Conservation (phyloP, 2,797 vertebrate species). For the Psittacula derbiana region DNA sequence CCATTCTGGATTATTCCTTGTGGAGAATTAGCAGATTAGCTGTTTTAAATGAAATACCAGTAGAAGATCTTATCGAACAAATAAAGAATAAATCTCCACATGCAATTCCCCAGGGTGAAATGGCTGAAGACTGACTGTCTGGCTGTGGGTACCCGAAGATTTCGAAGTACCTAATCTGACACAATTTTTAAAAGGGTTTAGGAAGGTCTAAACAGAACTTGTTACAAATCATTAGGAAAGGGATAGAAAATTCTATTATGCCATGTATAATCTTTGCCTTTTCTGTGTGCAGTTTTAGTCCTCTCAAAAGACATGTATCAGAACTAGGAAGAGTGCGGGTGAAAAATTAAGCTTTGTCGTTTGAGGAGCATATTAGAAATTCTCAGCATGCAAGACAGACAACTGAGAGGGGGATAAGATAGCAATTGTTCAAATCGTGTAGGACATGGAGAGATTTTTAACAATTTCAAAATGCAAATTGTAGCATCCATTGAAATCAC, state of each 20-base stretch:
- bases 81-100: neutral
- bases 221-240: neutral
- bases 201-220: neutral
- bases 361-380: neutral
- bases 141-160: neutral
- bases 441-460: neutral
- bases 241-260: neutral
- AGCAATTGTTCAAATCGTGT: neutral
- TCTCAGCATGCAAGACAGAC: neutral
- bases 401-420: neutral
- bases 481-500: neutral
- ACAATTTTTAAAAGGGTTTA: neutral
- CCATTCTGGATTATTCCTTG: neutral
- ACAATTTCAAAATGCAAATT: neutral
- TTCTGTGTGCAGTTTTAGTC: neutral
- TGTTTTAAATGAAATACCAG: neutral
- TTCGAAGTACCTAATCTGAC: neutral
- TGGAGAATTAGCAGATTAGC: neutral
- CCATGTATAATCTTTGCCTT: neutral
- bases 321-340: neutral
- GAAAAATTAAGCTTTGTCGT: neutral
- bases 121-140: neutral
- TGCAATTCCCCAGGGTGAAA: neutral
- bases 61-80: neutral
- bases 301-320: neutral